These are phyloP conservation scores for Hylia prasina DNA, from an alignment of 2,113 vertebrate genomes.

Conservation along the genomic window DNA sequence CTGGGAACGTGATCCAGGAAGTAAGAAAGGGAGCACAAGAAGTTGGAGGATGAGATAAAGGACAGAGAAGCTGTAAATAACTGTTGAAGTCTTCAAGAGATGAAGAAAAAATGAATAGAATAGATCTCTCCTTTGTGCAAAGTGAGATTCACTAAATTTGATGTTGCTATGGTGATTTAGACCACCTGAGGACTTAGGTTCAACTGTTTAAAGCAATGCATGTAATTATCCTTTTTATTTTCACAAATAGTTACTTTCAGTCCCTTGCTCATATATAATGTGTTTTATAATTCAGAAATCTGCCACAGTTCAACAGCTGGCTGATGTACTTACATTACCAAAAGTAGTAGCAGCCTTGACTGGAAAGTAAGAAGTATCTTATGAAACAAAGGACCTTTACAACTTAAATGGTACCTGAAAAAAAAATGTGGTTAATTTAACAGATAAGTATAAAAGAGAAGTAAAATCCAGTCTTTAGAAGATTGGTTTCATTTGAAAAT, in stretches of 20 bases:
- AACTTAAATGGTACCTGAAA: not conserved
- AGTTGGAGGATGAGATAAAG: not conserved
- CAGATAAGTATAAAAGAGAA: not conserved
- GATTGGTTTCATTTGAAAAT: not conserved
- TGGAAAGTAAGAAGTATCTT: not conserved
- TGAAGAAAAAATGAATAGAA: not conserved
- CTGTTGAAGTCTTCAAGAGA: not conserved
- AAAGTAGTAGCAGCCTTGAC: not conserved
- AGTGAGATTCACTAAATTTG: not conserved
- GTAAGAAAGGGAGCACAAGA: not conserved
- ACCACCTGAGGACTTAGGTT: slow-evolving; percentile 26
- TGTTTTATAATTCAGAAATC: not conserved
- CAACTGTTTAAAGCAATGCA: slow-evolving; percentile 24
- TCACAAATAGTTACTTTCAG: slow-evolving; percentile 2
- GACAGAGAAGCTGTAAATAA: not conserved
- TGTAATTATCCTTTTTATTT: slow-evolving; percentile 51
- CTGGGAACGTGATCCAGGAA: not conserved
- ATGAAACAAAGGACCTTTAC: slow-evolving; percentile 25
- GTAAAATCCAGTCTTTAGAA: not conserved
- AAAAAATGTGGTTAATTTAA: not conserved
- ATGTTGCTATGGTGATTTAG: slow-evolving; percentile 44
- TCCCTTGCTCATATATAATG: not conserved
- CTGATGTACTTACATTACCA: not conserved
- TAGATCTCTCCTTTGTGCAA: not conserved
- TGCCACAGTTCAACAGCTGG: not conserved